Evolutionary conservation across 2,888 invertebrate species (phyloP).

Genomic region (Spodoptera picta): DNA sequence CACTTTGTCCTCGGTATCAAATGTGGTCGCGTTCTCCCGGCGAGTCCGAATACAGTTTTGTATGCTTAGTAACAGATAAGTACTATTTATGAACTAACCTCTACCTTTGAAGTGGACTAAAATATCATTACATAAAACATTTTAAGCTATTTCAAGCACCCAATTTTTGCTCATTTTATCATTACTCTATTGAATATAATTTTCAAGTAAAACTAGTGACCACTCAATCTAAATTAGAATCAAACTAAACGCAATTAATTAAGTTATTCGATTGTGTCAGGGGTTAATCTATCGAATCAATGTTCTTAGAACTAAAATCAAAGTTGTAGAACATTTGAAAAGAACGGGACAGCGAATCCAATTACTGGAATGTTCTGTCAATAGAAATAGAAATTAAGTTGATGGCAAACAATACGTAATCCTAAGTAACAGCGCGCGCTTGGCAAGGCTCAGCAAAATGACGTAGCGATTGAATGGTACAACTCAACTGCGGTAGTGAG

Average conservation of each 20-base stretch:
- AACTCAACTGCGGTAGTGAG: conserved; percentile 52
- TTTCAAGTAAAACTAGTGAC: conserved; percentile 2
- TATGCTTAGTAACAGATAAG: too few relatives aligned
- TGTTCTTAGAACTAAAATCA: conserved; percentile 15
- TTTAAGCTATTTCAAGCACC: background rate
- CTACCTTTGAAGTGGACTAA: background rate
- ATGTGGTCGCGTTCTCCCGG: background rate
- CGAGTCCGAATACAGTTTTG: background rate
- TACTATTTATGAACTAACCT: background rate
- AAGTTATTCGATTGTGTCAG: conserved; percentile 23
- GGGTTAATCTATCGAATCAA: conserved; percentile 14
- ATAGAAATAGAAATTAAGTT: conserved; percentile 63
- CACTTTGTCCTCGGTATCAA: background rate
- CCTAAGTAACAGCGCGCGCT: conserved; percentile 52
- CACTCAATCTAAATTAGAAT: conserved; percentile 23
- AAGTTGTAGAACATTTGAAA: conserved; percentile 17
- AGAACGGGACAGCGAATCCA: conserved; percentile 39
- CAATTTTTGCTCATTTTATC: conserved; percentile 1
- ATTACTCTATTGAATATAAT: conserved; percentile 9
- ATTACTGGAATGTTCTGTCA: conserved; percentile 49
- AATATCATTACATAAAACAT: background rate
- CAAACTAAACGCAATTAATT: conserved; percentile 27
- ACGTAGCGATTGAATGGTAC: conserved; percentile 55
- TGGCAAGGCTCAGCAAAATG: conserved; percentile 48
- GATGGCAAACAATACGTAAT: conserved; percentile 61